phyloP scores from a whole-genome alignment of 2,888 invertebrate genomes.

The Aphidius colemani region DNA sequence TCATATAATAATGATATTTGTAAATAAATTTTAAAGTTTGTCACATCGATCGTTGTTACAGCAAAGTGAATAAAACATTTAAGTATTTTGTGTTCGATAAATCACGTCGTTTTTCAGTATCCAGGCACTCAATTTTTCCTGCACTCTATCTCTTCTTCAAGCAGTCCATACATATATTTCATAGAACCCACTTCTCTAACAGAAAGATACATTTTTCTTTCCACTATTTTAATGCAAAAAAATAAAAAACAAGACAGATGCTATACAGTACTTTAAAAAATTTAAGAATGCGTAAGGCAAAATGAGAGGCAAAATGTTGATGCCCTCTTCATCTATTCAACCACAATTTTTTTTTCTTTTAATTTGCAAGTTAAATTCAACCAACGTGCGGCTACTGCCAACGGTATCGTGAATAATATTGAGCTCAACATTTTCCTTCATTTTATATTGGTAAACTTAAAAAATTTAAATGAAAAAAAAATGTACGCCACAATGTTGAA shows the following conservation, averaged over 20 bases:
- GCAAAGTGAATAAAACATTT: conserved; percentile 17
- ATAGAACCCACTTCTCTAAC: no score
- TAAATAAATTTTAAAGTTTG: background rate
- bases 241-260: conserved; percentile 18
- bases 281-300: conserved; percentile 36
- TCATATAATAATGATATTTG: background rate
- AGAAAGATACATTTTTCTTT: background rate
- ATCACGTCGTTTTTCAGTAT: conserved; percentile 29
- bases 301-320: conserved; percentile 31
- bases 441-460: conserved; percentile 5
- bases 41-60: background rate
- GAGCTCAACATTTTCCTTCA: background rate
- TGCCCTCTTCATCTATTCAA: background rate
- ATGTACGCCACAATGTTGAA: background rate
- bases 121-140: conserved; percentile 30
- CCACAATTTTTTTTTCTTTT: conserved; percentile 11
- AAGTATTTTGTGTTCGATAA: conserved; percentile 16
- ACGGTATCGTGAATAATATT: conserved; percentile 25
- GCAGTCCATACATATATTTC: no score
- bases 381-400: conserved; percentile 24
- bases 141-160: conserved; percentile 19
- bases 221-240: conserved; percentile 11
- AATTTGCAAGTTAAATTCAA: conserved; percentile 39
- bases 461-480: conserved; percentile 23
- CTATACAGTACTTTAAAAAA: conserved; percentile 27